phyloP scores from a whole-genome alignment of 2,797 vertebrate genomes.

The Danio aesculapii region DNA sequence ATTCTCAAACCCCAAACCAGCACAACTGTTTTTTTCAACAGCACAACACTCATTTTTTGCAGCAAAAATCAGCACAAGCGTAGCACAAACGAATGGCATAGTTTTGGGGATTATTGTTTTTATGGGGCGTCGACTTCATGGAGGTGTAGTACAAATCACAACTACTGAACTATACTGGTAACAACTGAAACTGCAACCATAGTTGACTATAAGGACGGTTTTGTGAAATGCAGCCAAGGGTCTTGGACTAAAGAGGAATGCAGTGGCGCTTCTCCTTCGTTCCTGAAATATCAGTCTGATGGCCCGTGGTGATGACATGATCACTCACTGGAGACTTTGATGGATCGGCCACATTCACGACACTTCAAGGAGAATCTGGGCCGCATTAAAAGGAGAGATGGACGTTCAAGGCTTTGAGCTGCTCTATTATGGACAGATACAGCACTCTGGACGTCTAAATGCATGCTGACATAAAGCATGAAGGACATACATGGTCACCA shows the following conservation, averaged over 20 bases:
- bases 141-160: no score
- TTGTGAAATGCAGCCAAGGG: no score
- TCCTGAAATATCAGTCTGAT: constrained; percentile 52
- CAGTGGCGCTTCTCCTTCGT: neutral
- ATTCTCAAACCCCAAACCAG: no score
- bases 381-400: constrained; percentile 67
- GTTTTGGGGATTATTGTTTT: no score
- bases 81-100: no score
- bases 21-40: no score
- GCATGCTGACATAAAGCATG: neutral
- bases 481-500: constrained; percentile 25
- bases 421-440: constrained; percentile 26
- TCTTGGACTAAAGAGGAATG: neutral
- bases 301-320: constrained; percentile 75
- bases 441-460: constrained; percentile 11
- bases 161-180: no score
- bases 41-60: no score
- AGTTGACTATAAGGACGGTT: no score
- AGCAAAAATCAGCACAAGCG: no score
- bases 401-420: constrained; percentile 16
- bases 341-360: constrained; percentile 71
- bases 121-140: no score
- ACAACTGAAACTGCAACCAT: no score
- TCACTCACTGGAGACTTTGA: constrained; percentile 74
- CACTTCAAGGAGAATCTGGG: constrained; percentile 70